phyloP scores from a whole-genome alignment of 2,888 invertebrate genomes.

The Leucophora obtusa region DNA sequence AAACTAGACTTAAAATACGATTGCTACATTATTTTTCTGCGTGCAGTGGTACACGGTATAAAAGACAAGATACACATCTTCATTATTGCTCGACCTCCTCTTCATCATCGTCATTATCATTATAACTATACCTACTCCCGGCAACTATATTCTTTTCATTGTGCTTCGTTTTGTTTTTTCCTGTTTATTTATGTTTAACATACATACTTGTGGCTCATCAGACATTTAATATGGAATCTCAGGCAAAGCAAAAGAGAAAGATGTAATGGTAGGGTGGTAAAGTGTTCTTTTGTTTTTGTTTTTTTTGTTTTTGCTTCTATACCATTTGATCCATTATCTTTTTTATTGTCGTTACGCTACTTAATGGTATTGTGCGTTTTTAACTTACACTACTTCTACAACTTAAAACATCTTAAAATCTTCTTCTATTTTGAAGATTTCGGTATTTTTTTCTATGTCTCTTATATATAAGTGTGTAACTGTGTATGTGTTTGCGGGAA shows the following conservation, averaged over 20 bases:
- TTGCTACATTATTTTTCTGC: no score
- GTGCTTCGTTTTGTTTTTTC: neutral
- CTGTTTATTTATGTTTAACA: constrained; percentile 3
- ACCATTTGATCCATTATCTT: constrained; percentile 72
- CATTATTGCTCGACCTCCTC: neutral
- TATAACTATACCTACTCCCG: neutral
- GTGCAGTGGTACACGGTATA: neutral
- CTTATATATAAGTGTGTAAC: neutral
- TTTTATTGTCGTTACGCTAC: constrained; percentile 48
- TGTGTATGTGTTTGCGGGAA: neutral
- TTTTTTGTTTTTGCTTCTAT: constrained; percentile 5
- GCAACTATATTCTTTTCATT: neutral
- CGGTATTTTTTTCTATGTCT: neutral
- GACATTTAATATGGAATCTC: neutral
- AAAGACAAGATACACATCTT: neutral
- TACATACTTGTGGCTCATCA: constrained; percentile 4
- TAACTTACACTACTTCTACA: constrained; percentile 31
- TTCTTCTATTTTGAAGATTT: constrained; percentile 16
- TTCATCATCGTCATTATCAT: neutral
- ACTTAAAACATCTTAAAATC: constrained; percentile 28
- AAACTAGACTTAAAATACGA: no score
- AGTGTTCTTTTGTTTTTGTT: neutral
- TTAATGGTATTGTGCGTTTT: constrained; percentile 50
- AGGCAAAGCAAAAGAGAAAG: neutral
- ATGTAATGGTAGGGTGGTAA: neutral